Evolutionary conservation across 2,113 vertebrate species (phyloP).

Genomic region (Dendropsophus ebraccatus): DNA sequence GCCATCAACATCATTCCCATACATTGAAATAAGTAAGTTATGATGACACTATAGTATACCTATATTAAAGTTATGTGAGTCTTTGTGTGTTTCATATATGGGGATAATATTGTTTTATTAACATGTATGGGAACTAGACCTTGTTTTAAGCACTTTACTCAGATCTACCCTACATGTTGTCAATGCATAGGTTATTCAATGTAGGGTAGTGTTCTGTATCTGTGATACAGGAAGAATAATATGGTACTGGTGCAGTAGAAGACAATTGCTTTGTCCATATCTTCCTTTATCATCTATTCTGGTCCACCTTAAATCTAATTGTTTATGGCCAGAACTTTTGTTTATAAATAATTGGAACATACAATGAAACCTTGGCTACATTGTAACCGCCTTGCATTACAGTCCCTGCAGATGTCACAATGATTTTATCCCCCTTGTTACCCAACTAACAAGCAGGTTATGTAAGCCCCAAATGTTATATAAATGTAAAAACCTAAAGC

Average conservation of each 20-base stretch:
- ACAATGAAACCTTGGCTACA: background rate
- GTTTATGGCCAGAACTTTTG: background rate
- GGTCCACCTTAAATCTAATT: background rate
- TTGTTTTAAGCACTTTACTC: background rate
- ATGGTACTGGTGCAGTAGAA: background rate
- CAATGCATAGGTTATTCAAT: background rate
- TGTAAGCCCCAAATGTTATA: conserved; percentile 28
- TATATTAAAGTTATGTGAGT: conserved; percentile 31
- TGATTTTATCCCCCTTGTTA: background rate
- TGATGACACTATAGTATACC: background rate
- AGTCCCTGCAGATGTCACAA: background rate
- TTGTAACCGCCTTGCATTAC: background rate
- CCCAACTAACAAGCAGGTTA: background rate
- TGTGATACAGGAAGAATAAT: too few relatives aligned
- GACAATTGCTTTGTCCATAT: background rate
- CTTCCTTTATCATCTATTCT: background rate
- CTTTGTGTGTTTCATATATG: conserved; percentile 20
- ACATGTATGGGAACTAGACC: background rate
- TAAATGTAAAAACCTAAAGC: conserved; percentile 12
- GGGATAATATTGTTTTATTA: background rate
- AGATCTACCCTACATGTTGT: background rate
- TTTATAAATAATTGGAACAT: background rate
- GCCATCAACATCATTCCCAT: conserved; percentile 29
- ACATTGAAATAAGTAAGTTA: conserved; percentile 38
- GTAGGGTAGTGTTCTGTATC: background rate